Conservation (phyloP, 92 coral and sea anemone species). For the Heliopora coerulea region DNA sequence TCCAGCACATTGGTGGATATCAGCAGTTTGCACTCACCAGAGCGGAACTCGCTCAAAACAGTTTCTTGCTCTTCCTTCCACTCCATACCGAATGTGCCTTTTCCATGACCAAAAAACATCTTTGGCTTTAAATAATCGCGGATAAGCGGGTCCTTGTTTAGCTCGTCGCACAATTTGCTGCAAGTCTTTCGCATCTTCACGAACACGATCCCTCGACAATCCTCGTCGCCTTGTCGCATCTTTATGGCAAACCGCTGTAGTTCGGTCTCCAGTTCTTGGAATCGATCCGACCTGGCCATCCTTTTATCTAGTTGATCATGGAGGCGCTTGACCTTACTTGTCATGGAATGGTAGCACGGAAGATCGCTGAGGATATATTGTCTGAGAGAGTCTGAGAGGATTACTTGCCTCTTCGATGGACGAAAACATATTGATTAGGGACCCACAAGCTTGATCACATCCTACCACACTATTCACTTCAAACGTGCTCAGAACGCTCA, state of each 20-base stretch:
- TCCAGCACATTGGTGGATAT: conserved; percentile 87
- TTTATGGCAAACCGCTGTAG: conserved; percentile 49
- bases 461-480: conserved; percentile 86
- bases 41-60: conserved; percentile 72
- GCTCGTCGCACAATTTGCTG: conserved; percentile 70
- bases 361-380: neutral
- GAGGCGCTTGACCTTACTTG: neutral
- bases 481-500: conserved; percentile 72
- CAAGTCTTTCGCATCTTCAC: conserved; percentile 93
- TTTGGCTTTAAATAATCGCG: conserved; percentile 62
- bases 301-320: neutral
- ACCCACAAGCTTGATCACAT: conserved; percentile 57
- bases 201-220: conserved; percentile 79
- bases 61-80: conserved; percentile 93
- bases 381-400: conserved; percentile 25
- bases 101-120: conserved; percentile 86
- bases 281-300: conserved; percentile 9
- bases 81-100: conserved; percentile 88
- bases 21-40: conserved; percentile 81
- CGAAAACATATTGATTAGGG: conserved; percentile 68
- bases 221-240: conserved; percentile 45
- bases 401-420: conserved; percentile 54
- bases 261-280: conserved; percentile 54
- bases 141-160: conserved; percentile 51
- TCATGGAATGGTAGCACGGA: neutral